Evolutionary conservation across 2,888 invertebrate species (phyloP).

Genomic region (Meganola albula): DNA sequence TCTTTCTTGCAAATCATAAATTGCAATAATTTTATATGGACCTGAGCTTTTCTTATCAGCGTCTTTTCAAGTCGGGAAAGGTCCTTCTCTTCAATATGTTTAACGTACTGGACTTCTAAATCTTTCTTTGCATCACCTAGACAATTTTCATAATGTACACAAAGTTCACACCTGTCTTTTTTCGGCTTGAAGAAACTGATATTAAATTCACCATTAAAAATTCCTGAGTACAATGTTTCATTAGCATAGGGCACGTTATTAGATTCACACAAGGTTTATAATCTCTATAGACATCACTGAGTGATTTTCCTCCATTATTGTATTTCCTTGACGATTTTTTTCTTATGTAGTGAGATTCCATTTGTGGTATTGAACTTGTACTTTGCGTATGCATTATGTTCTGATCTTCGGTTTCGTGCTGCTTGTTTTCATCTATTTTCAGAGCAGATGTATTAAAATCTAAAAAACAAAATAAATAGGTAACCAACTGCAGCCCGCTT

Average conservation of each 20-base stretch:
- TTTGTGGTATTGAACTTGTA: too few relatives aligned
- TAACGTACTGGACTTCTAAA: neutral
- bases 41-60: neutral
- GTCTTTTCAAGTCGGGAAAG: slow-evolving; percentile 3
- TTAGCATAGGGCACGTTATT: neutral
- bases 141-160: neutral
- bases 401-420: too few relatives aligned
- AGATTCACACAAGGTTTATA: too few relatives aligned
- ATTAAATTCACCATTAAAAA: neutral
- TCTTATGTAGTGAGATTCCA: too few relatives aligned
- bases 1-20: slow-evolving; percentile 4
- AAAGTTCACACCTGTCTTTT: neutral
- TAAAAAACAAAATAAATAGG: too few relatives aligned
- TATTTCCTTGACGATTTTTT: too few relatives aligned
- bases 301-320: too few relatives aligned
- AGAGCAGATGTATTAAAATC: too few relatives aligned
- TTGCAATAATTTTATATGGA: slow-evolving; percentile 2
- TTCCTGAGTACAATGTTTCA: neutral
- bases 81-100: slow-evolving; percentile 1
- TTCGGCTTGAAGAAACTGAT: neutral
- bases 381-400: too few relatives aligned
- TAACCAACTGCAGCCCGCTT: too few relatives aligned
- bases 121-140: neutral
- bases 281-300: too few relatives aligned
- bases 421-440: too few relatives aligned